phyloP scores from a whole-genome alignment of 2,797 vertebrate genomes.

The Sebastes itinus region DNA sequence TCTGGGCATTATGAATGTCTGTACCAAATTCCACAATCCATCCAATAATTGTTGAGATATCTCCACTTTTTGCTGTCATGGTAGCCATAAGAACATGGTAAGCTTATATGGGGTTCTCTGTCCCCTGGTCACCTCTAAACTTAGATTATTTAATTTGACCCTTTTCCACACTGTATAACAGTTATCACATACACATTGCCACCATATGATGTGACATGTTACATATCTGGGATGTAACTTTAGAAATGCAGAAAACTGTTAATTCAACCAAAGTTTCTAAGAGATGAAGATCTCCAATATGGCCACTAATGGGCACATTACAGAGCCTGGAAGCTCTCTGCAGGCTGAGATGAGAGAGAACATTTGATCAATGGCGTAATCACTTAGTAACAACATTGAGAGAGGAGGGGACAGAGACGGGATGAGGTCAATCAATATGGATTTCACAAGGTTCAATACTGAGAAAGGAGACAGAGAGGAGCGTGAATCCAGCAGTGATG shows the following conservation, averaged over 20 bases:
- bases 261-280: neutral
- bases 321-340: neutral
- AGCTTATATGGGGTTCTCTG: neutral
- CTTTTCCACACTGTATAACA: neutral
- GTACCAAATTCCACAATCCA: neutral
- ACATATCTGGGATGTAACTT: neutral
- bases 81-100: neutral
- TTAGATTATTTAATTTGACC: neutral
- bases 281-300: neutral
- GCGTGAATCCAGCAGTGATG: neutral
- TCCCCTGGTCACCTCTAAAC: neutral
- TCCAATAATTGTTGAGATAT: neutral
- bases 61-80: neutral
- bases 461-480: neutral
- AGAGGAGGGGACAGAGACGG: neutral
- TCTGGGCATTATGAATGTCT: neutral
- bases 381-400: conserved; percentile 27
- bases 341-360: neutral
- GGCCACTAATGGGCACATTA: conserved; percentile 5
- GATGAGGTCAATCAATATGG: conserved; percentile 34
- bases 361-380: conserved; percentile 41
- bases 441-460: conserved; percentile 16
- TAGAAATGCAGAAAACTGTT: neutral
- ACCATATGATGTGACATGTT: neutral
- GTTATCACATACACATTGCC: neutral